A percentile compares a stretch with the other conserved stretches of the same genome.
These are phyloP conservation scores for Phoeniculus purpureus DNA, from an alignment of 2,797 vertebrate genomes.

Conservation along the genomic window DNA sequence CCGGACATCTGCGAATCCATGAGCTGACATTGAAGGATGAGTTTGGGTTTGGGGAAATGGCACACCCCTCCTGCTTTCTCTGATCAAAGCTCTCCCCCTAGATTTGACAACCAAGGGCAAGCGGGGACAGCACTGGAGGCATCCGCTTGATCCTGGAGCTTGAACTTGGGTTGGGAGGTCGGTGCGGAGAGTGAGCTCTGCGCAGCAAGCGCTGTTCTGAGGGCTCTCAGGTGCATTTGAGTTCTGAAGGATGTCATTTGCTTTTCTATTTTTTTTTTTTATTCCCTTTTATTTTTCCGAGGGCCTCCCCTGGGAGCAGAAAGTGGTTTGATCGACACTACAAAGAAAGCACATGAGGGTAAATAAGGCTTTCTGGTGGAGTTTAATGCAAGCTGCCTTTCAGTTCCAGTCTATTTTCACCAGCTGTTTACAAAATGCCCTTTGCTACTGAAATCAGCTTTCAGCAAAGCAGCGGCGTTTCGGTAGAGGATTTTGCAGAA, in stretches of 20 bases:
- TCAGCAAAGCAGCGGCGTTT: conserved; percentile 27
- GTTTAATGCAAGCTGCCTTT: conserved; percentile 69
- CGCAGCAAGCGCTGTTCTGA: fast-evolving
- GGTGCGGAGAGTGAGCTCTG: fast-evolving
- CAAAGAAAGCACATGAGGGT: conserved; percentile 49
- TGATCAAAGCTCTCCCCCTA: conserved; percentile 47
- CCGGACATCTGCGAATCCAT: conserved; percentile 69
- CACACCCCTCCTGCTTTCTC: not conserved
- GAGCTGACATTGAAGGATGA: conserved; percentile 84
- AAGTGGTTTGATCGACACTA: conserved; percentile 79
- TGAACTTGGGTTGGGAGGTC: not conserved
- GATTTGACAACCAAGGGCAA: conserved; percentile 68
- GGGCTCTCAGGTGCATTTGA: not conserved
- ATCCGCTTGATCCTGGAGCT: conserved; percentile 8
- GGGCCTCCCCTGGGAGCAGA: conserved; percentile 77
- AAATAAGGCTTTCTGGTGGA: conserved; percentile 62
- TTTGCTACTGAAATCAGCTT: conserved; percentile 70
- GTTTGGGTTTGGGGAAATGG: conserved; percentile 3
- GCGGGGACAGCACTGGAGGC: conserved; percentile 55
- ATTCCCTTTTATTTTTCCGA: conserved; percentile 61
- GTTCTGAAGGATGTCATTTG: not conserved
- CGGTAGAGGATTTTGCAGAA: conserved; percentile 51
- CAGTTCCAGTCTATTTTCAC: conserved; percentile 63
- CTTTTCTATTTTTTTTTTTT: not conserved
- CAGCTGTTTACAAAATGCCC: conserved; percentile 73